Base-by-base conservation (phyloP, 2,113 vertebrate genomes). In the Drymodes brunneopygia region DNA sequence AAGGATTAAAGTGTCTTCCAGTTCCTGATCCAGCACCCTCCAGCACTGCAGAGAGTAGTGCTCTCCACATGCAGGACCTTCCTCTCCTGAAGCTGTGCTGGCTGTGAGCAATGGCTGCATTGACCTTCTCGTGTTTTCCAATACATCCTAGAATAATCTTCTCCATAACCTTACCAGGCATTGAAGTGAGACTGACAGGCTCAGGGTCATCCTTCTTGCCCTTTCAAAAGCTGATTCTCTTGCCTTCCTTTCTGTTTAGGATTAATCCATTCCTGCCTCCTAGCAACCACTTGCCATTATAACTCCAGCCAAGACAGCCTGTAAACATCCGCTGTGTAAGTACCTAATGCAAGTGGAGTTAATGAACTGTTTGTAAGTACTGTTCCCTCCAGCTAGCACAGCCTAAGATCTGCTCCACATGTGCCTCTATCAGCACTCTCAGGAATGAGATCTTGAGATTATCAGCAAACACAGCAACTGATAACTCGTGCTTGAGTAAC, bases 311-410 rank as follows among this genome's bases (percentile, higher is more conserved):
- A 91, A 85, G 70, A 75, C 23, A 79, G 70, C 25, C 88, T 67
- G 78, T 92, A 96, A 97, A 95, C 91, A 95, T 92, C 86, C 53
- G 28, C 57, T 79, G 35, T 56, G 47, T 89, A 85, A 95, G 86
- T 42, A 72, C 77, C 77, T 81, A 84, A 89, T 87, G 77, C 53
- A 89, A 96, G 81, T n/a, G 61, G 77, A 92, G 86, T 85, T 92
- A 96, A 92, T 87, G 88, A 94, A 89, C 94, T 75, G 14, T 45
- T 94, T 13, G 3, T 44, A 95, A 89, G 56, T 62, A 48, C 73
- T 65, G 18, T 36, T 75, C 74, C 70, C 53, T 47, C n/a, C 33
- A 65, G 81, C 22, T 33, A 75, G 81, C 18, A 58, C 40, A 79
- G 66, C 16, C 82, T 80, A 51, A 57, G 48, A 45, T 72, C 77